Conservation (phyloP, 92 coral and sea anemone species). For the Blastomussa wellsi region DNA sequence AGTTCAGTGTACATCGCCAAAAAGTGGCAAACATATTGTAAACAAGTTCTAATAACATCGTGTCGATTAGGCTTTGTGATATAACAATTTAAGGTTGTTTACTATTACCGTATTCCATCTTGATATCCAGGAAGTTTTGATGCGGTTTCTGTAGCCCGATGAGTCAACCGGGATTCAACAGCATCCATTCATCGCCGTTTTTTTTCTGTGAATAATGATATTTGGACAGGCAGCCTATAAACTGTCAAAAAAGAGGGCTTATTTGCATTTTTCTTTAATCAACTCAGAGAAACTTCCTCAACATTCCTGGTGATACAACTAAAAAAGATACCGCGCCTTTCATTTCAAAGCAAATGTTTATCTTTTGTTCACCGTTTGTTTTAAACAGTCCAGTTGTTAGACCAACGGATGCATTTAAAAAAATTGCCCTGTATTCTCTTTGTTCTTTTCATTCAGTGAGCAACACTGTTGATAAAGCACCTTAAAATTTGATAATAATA, state of each 20-base stretch:
- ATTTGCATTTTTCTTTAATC: background rate
- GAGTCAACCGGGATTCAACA: background rate
- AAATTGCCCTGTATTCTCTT: background rate
- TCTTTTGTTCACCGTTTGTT: background rate
- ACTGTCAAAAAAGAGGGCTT: background rate
- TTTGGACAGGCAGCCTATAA: background rate
- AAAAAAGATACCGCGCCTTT: background rate
- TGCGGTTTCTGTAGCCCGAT: background rate
- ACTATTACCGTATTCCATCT: too few species aligned
- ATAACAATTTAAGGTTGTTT: background rate
- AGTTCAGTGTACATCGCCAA: too few species aligned
- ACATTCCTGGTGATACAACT: too few species aligned
- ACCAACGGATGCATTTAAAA: background rate
- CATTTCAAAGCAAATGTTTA: background rate
- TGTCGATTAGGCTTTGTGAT: background rate
- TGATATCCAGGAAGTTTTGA: background rate
- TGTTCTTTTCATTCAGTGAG: background rate
- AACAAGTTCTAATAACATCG: background rate
- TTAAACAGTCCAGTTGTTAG: background rate
- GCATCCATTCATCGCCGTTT: background rate
- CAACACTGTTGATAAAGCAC: background rate
- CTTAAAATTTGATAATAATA: too few species aligned
- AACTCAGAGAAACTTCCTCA: too few species aligned
- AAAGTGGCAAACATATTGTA: too few species aligned
- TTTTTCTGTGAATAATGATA: background rate